These are phyloP conservation scores for Agonopterix alstromeriana DNA, from an alignment of 2,888 invertebrate species.

Conservation along the genomic window DNA sequence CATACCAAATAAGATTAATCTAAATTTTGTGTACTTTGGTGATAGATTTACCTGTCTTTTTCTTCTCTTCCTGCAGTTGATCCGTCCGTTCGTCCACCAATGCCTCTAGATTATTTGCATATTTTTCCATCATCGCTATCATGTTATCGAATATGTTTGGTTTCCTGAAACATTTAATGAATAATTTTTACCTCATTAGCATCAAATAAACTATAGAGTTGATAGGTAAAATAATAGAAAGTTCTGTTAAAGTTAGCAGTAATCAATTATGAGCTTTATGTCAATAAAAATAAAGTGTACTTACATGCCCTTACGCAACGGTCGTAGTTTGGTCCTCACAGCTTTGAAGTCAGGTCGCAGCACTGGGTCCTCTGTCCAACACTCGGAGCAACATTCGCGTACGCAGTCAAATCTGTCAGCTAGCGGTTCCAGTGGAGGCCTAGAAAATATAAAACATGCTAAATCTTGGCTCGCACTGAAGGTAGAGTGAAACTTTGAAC, in stretches of 20 bases:
- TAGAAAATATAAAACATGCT: slow-evolving; percentile 23
- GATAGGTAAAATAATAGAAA: too few species aligned
- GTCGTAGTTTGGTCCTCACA: slow-evolving; percentile 86
- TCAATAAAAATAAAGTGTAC: slow-evolving; percentile 31
- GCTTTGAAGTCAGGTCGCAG: slow-evolving; percentile 90
- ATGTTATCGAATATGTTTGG: slow-evolving; percentile 98
- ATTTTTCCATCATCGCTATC: slow-evolving; percentile 99
- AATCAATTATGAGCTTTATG: too few species aligned
- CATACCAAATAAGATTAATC: too few species aligned
- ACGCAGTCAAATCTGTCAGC: slow-evolving; percentile 92
- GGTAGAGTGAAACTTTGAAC: too few species aligned
- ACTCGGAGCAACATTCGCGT: slow-evolving; percentile 88
- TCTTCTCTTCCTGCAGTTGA: slow-evolving; percentile 95
- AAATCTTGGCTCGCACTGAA: too few species aligned
- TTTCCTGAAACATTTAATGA: slow-evolving; percentile 77
- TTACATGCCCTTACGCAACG: slow-evolving; percentile 92
- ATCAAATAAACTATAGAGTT: too few species aligned
- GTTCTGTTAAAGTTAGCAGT: too few species aligned
- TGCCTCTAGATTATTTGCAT: slow-evolving; percentile 95
- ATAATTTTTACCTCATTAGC: too few species aligned
- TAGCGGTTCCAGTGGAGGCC: slow-evolving; percentile 87
- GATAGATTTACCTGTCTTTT: slow-evolving; percentile 85
- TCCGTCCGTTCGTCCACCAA: slow-evolving; percentile 96
- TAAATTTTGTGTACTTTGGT: too few species aligned
- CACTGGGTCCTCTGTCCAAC: slow-evolving; percentile 90